Evolutionary conservation across 2,888 invertebrate genomes (phyloP), one percentile per base, ranked within the genome.

Genomic region (Apamea crenata): DNA sequence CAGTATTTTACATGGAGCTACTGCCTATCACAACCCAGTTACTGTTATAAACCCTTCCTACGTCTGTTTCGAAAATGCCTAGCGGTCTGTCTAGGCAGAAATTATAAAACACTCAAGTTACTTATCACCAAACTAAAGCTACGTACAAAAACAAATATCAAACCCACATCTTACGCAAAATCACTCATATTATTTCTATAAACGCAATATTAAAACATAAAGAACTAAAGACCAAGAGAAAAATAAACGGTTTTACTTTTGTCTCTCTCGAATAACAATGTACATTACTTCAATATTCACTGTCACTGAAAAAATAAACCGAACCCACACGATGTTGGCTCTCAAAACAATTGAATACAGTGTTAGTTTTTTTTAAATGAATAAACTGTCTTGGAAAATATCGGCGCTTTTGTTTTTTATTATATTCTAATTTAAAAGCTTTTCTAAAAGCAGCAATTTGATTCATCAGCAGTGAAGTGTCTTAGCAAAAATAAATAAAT

Each of bases 291-390:
- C 25, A 82, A 86, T 84, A 88, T 88, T 86, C 90, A 87, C 86
- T 85, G 89, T 87, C 90, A 80, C 87, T 76, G 40, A 76, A 85
- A 86, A 84, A 87, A 84, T 81, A 86, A 84, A 84, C 73, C 50
- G 56, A 61, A 53, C 69, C 36, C 53, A 61, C 47, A 66, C 81
- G 56, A 66, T 81, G 85, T 81, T 87, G 66, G 65, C 63, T 81
- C 65, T 81, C 44, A 81, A 86, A 86, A 87, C 81, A 87, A 77
- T 65, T 12, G 77, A 75, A 25, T 16, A 75, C 53, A 21, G 32
- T 74, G 65, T 65, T 80, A 69, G 77, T 77, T 83, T 83, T 79
- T 76, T 70, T 61, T 59, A 16, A 68, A 80, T 84, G 71, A 81
- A 77, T 81, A 84, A 81, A 81, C 71, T 68, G 73, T 47, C 32